These are phyloP conservation scores for Scytalopus superciliaris DNA, from an alignment of 2,113 vertebrate genomes.

Conservation along the genomic window DNA sequence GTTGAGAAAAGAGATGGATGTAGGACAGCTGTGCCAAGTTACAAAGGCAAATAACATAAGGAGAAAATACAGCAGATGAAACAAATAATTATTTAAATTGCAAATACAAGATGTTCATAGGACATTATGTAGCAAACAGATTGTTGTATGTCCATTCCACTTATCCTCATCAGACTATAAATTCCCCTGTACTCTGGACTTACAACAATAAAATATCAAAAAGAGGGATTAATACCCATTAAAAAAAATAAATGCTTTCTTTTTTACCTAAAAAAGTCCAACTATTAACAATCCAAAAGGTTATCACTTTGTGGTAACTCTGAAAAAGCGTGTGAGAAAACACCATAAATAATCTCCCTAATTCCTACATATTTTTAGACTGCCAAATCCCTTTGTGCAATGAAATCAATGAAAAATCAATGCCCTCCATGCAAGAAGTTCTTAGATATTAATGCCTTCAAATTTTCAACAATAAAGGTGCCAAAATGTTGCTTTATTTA, in stretches of 20 bases:
- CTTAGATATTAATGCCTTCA: neutral
- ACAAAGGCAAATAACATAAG: neutral
- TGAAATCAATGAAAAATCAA: neutral
- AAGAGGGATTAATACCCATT: neutral
- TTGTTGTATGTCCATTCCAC: no score
- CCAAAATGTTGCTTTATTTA: neutral
- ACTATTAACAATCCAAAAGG: neutral
- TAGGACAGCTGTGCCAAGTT: neutral
- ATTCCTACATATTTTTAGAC: accelerated
- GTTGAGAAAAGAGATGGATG: neutral
- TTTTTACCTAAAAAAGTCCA: neutral
- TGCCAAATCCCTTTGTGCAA: neutral
- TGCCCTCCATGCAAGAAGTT: neutral
- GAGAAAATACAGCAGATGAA: neutral
- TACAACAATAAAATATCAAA: neutral
- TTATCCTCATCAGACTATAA: neutral
- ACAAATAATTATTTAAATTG: neutral
- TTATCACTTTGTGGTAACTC: neutral
- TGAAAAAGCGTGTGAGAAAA: neutral
- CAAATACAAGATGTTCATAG: neutral
- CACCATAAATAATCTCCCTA: neutral
- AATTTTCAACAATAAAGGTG: neutral
- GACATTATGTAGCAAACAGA: neutral
- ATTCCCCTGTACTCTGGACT: neutral
- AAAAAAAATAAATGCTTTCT: neutral